Conservation (phyloP, 2,888 invertebrate species). For the Catocala nupta region DNA sequence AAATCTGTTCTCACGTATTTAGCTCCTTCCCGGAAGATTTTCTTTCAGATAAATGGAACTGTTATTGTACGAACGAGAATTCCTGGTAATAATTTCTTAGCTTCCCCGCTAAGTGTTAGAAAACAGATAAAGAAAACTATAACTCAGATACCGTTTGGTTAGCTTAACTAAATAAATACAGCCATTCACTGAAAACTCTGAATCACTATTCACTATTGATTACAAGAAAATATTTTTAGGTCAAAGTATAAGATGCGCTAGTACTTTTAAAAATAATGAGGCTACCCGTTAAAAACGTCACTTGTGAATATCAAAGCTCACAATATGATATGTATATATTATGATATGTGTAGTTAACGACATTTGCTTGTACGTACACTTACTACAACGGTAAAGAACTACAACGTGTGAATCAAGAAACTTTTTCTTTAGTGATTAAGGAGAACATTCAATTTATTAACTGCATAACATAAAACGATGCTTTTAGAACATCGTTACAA, state of each 20-base stretch:
- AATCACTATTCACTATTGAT: background rate
- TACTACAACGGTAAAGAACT: too few relatives aligned
- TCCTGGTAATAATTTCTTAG: constrained; percentile 13
- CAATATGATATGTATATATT: constrained; percentile 16
- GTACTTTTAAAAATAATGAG: constrained; percentile 25
- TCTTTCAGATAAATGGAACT: constrained; percentile 26
- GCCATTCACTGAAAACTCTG: constrained; percentile 1
- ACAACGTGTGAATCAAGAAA: constrained; percentile 3
- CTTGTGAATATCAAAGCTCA: constrained; percentile 25
- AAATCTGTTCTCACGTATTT: constrained; percentile 36
- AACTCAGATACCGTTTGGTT: constrained; percentile 1
- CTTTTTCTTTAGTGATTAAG: constrained; percentile 5
- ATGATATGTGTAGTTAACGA: too few relatives aligned
- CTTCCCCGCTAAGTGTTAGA: constrained; percentile 9
- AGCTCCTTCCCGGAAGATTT: constrained; percentile 27
- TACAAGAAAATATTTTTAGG: background rate
- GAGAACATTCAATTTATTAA: constrained; percentile 4
- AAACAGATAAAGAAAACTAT: constrained; percentile 10
- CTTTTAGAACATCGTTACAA: constrained; percentile 6
- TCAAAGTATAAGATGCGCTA: background rate
- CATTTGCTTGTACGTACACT: background rate
- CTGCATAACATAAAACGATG: background rate
- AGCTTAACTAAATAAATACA: constrained; percentile 7
- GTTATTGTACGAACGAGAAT: constrained; percentile 21
- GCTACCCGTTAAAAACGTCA: constrained; percentile 13